Percentiles rank a stretch among this genome's conserved stretches.
These are phyloP conservation scores for Microctenopoma stevenorrisi DNA, from an alignment of 2,797 vertebrate species.

Conservation along the genomic window DNA sequence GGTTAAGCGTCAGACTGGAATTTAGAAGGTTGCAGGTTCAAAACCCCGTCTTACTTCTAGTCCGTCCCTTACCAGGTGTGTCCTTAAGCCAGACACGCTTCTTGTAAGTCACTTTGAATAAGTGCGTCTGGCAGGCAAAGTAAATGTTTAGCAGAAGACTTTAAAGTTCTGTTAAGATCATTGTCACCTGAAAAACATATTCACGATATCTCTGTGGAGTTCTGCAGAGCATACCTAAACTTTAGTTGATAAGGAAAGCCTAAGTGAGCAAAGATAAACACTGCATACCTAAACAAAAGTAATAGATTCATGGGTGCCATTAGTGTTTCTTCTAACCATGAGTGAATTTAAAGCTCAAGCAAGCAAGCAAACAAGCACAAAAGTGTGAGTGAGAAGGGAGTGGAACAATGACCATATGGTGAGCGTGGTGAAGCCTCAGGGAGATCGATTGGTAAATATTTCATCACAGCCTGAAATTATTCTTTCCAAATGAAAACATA, in stretches of 20 bases:
- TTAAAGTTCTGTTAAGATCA: slow-evolving; percentile 31
- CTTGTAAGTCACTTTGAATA: no score
- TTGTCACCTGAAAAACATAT: slow-evolving; percentile 43
- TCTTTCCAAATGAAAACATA: slow-evolving; percentile 77
- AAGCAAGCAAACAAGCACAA: slow-evolving; percentile 17
- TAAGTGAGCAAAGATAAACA: slow-evolving; percentile 40
- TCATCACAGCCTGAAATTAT: slow-evolving; percentile 75
- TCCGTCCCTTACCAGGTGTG: no score
- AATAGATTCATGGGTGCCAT: slow-evolving; percentile 38
- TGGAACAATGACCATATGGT: slow-evolving; percentile 79
- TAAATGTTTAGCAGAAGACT: slow-evolving; percentile 32
- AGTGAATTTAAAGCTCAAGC: slow-evolving; percentile 48
- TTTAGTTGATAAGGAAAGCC: slow-evolving; percentile 50
- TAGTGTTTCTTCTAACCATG: slow-evolving; percentile 29
- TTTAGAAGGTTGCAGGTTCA: no score
- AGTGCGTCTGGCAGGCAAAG: no score
- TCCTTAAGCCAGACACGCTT: no score
- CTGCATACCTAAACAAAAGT: slow-evolving; percentile 30
- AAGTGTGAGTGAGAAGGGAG: slow-evolving; percentile 38
- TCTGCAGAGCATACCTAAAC: slow-evolving; percentile 36
- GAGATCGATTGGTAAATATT: slow-evolving; percentile 76
- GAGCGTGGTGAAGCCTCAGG: slow-evolving; percentile 64
- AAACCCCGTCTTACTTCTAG: no score
- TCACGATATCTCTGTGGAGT: slow-evolving; percentile 30
- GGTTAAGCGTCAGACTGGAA: no score